A percentile compares a stretch with the other conserved stretches of the same genome.
These are phyloP conservation scores for Ormyrus labotus DNA, from an alignment of 2,888 invertebrate species.

Conservation along the genomic window DNA sequence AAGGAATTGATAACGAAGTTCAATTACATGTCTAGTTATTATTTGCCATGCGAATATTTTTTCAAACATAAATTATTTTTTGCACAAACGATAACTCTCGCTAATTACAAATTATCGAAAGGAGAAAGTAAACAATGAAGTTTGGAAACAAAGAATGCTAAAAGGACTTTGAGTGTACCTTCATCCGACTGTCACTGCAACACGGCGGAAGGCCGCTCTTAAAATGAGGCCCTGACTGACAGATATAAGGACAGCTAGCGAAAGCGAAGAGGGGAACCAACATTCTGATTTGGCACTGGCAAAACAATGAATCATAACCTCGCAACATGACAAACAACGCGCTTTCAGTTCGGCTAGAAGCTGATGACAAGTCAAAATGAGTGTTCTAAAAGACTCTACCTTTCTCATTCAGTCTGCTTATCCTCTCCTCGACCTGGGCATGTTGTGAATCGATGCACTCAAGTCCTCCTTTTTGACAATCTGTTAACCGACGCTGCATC, in stretches of 20 bases:
- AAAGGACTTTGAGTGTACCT: too few species aligned
- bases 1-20: constrained; percentile 10
- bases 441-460: neutral
- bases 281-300: constrained; percentile 6
- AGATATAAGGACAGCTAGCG: neutral
- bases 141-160: too few species aligned
- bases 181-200: too few species aligned
- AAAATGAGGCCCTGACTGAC: too few species aligned
- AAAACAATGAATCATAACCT: constrained; percentile 44
- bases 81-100: too few species aligned
- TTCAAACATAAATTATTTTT: too few species aligned
- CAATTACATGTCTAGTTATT: neutral
- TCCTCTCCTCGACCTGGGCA: neutral
- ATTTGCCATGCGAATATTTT: too few species aligned
- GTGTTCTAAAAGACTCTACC: neutral
- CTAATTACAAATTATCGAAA: too few species aligned
- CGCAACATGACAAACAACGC: constrained; percentile 2
- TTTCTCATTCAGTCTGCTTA: neutral
- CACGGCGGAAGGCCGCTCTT: too few species aligned
- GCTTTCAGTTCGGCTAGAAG: too few species aligned
- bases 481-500: neutral
- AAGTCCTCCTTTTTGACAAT: constrained; percentile 33
- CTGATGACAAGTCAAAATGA: too few species aligned
- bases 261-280: neutral
- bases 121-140: too few species aligned